phyloP scores from a whole-genome alignment of 2,113 vertebrate genomes.

The Piaya cayana region DNA sequence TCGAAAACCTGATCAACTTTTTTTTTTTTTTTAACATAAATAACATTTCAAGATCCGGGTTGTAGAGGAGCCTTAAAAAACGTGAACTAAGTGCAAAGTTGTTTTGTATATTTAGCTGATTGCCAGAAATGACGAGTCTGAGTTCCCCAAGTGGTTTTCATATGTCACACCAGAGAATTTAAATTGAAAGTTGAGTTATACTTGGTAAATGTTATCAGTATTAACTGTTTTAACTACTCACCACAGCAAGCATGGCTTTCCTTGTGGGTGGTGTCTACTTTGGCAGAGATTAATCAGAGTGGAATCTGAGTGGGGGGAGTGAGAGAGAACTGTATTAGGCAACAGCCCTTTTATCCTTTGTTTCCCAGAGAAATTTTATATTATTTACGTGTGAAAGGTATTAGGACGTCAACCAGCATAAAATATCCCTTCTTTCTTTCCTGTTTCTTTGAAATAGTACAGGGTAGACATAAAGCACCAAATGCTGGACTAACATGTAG shows the following conservation, averaged over 20 bases:
- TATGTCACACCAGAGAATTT: not conserved
- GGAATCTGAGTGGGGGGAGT: not conserved
- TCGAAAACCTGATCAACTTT: not conserved
- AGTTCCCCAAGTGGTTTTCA: not conserved
- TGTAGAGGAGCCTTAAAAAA: not conserved
- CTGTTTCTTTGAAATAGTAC: not conserved
- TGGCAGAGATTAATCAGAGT: not conserved
- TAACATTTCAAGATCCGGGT: not conserved
- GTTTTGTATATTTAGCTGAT: not conserved
- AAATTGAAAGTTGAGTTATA: not conserved
- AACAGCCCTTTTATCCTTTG: not conserved
- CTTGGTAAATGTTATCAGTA: not conserved
- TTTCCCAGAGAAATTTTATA: not conserved
- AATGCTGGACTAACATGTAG: not conserved
- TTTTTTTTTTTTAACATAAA: not conserved
- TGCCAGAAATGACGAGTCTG: not conserved
- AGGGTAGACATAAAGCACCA: not conserved
- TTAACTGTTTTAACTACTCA: not conserved
- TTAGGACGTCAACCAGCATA: not conserved
- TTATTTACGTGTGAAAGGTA: not conserved
- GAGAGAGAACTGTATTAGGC: not conserved
- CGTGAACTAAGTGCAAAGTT: not conserved
- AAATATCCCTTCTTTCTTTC: not conserved
- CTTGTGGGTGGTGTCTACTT: not conserved
- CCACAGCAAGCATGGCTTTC: not conserved